phyloP scores from a whole-genome alignment of 2,113 vertebrate species.

The Istiophorus platypterus region DNA sequence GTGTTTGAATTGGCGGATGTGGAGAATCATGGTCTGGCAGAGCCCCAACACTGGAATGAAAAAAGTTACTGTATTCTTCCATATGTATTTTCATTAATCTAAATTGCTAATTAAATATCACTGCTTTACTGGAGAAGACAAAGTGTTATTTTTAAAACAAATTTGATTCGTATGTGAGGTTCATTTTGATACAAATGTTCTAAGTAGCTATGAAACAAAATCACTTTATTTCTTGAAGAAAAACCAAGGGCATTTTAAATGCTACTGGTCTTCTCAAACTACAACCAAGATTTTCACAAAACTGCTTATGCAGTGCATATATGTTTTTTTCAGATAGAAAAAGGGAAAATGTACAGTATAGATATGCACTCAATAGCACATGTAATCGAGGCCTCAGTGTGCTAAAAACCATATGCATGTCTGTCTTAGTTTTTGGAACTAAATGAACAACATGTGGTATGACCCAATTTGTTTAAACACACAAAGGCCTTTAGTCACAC shows the following conservation, averaged over 20 bases:
- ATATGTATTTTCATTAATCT: slow-evolving; percentile 28
- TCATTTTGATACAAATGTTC: slow-evolving; percentile 14
- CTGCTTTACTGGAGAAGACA: slow-evolving; percentile 17
- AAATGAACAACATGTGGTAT: too few relatives aligned
- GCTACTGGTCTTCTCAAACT: not conserved
- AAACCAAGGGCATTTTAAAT: slow-evolving; percentile 7
- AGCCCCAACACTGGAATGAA: not conserved
- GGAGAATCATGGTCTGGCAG: too few relatives aligned
- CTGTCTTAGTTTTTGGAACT: too few relatives aligned
- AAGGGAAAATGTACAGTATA: not conserved
- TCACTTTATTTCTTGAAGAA: slow-evolving; percentile 23
- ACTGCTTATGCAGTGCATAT: not conserved
- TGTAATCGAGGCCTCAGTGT: not conserved
- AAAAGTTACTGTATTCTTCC: slow-evolving; percentile 11
- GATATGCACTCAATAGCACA: not conserved
- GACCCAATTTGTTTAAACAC: too few relatives aligned
- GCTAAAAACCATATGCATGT: not conserved
- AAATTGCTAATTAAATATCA: slow-evolving; percentile 41
- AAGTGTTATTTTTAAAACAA: slow-evolving; percentile 37
- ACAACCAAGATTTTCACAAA: slow-evolving; percentile 2
- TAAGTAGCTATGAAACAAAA: slow-evolving; percentile 20
- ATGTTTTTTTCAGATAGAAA: not conserved
- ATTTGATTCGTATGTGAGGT: slow-evolving; percentile 6
- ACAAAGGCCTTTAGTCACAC: too few relatives aligned
- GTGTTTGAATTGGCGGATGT: too few relatives aligned